Conservation (phyloP, 2,888 invertebrate species). For the Tortricodes alternella region DNA sequence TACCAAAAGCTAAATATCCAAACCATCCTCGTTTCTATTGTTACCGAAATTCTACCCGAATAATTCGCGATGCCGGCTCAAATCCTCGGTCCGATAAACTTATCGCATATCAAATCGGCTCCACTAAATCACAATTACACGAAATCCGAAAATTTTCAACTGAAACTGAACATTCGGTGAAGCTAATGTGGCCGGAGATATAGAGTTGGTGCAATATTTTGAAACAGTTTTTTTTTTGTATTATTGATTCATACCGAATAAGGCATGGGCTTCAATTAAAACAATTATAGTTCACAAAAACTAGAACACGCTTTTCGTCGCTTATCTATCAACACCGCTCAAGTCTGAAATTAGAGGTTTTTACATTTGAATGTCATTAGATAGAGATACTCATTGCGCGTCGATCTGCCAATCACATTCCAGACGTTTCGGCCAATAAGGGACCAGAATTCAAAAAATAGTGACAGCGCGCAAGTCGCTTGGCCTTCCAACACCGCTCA, state of each 20-base stretch:
- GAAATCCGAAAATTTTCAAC: conserved; percentile 69
- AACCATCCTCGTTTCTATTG: conserved; percentile 16
- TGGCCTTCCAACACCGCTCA: too few relatives aligned
- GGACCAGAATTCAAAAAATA: too few relatives aligned
- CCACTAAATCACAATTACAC: conserved; percentile 76
- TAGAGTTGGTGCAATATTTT: conserved; percentile 29
- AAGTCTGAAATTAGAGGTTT: too few relatives aligned
- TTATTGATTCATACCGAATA: too few relatives aligned
- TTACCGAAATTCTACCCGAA: conserved; percentile 36
- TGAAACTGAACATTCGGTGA: conserved; percentile 63
- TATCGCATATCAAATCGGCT: conserved; percentile 70
- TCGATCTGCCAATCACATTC: too few relatives aligned
- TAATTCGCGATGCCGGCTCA: conserved; percentile 37
- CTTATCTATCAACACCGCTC: too few relatives aligned
- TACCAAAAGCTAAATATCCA: background rate
- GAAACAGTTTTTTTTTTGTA: background rate
- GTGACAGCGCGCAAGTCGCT: too few relatives aligned
- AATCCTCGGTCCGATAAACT: conserved; percentile 60
- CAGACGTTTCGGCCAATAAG: too few relatives aligned
- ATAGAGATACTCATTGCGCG: too few relatives aligned
- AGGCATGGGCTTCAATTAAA: too few relatives aligned
- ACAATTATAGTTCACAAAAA: background rate
- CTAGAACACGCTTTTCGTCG: too few relatives aligned
- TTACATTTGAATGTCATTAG: too few relatives aligned
- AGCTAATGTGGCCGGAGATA: conserved; percentile 54